Evolutionary conservation across 1,140 invertebrate species (phyloP).

Genomic region (Hermetia illucens): DNA sequence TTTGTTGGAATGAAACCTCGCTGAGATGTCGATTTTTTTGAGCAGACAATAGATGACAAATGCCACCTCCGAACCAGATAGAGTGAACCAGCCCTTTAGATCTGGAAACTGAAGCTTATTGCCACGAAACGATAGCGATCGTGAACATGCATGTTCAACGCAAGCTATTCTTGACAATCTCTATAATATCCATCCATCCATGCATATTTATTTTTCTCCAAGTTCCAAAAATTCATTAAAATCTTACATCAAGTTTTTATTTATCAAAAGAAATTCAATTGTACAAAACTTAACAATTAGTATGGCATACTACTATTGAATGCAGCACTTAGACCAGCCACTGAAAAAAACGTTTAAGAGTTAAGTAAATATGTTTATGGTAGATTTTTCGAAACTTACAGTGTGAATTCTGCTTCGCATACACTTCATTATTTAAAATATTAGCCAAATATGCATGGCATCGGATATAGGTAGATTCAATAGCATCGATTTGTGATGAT

Average conservation of each 20-base stretch:
- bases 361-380: background rate
- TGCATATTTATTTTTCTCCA: too few species aligned
- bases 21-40: too few species aligned
- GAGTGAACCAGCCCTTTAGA: too few species aligned
- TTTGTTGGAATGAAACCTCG: too few species aligned
- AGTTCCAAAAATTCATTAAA: too few species aligned
- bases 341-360: slow-evolving; percentile 9
- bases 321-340: slow-evolving; percentile 18
- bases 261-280: background rate
- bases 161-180: too few species aligned
- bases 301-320: slow-evolving; percentile 18
- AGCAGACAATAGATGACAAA: too few species aligned
- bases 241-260: background rate
- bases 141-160: too few species aligned
- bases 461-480: slow-evolving; percentile 22
- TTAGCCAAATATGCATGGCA: slow-evolving; percentile 21
- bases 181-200: too few species aligned
- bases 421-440: slow-evolving; percentile 13
- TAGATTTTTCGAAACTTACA: slow-evolving; percentile 13
- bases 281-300: slow-evolving; percentile 5
- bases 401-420: slow-evolving; percentile 16
- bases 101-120: too few species aligned
- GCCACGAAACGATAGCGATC: too few species aligned
- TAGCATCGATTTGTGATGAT: slow-evolving; percentile 16
- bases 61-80: too few species aligned